Evolutionary conservation across 2,797 vertebrate species (phyloP).

Genomic region (Oryzias dopingdopingensis): DNA sequence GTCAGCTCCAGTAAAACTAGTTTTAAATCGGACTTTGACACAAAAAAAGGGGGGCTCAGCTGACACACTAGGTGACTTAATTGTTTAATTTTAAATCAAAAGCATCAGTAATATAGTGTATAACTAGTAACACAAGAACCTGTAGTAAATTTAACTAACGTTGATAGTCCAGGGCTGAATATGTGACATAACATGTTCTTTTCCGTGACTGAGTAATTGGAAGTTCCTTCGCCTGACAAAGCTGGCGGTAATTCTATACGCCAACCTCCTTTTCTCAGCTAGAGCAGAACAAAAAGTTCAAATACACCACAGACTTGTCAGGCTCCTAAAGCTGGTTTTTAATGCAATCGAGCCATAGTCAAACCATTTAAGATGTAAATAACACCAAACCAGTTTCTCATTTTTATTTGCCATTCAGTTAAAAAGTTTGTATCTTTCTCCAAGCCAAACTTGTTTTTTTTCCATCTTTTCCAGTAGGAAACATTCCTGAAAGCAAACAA

Average conservation of each 20-base stretch:
- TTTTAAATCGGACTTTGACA: conserved; percentile 13
- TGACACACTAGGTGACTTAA: too few relatives aligned
- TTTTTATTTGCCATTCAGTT: too few relatives aligned
- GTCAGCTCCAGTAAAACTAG: conserved; percentile 30
- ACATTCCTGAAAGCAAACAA: too few relatives aligned
- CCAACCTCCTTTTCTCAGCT: conserved; percentile 3
- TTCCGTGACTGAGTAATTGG: background rate
- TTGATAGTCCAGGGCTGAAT: background rate
- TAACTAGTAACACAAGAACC: too few relatives aligned
- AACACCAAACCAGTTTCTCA: too few relatives aligned
- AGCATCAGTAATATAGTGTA: too few relatives aligned
- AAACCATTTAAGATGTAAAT: too few relatives aligned
- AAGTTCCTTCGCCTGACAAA: conserved; percentile 7
- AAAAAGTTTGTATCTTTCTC: too few relatives aligned
- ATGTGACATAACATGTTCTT: conserved; percentile 4
- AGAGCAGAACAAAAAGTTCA: conserved; percentile 3
- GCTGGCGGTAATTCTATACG: background rate
- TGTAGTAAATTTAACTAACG: background rate
- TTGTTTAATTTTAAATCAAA: too few relatives aligned
- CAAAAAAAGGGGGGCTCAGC: background rate
- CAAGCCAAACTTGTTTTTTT: too few relatives aligned
- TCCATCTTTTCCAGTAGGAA: too few relatives aligned
- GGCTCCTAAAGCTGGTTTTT: conserved; percentile 4
- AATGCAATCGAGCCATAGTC: too few relatives aligned
- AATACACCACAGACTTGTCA: conserved; percentile 1